Conservation (phyloP, 2,888 invertebrate species). For the Cloeon dipterum region DNA sequence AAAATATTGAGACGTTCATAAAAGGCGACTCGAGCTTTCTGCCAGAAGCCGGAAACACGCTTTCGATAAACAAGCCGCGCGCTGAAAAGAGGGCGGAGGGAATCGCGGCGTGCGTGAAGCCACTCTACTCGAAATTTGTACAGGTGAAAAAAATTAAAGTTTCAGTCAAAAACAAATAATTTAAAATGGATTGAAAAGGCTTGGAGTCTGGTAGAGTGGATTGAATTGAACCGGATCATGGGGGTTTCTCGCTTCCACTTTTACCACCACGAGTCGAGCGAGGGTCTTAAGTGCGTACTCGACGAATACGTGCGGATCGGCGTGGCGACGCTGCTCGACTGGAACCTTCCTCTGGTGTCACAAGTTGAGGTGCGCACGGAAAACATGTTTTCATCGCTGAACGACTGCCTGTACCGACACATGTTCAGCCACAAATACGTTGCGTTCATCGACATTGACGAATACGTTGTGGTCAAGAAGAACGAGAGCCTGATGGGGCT, state of each 20-base stretch:
- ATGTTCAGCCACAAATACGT: slow-evolving; percentile 15
- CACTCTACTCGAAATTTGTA: too few species aligned
- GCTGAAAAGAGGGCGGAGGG: too few species aligned
- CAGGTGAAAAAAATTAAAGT: too few species aligned
- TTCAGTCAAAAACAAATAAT: too few species aligned
- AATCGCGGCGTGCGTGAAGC: too few species aligned
- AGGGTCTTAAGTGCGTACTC: slow-evolving; percentile 17
- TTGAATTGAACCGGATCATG: slow-evolving; percentile 22
- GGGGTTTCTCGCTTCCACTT: slow-evolving; percentile 24
- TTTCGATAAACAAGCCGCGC: too few species aligned
- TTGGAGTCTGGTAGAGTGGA: slow-evolving; percentile 22
- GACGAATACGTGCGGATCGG: slow-evolving; percentile 15
- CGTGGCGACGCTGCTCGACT: slow-evolving; percentile 18
- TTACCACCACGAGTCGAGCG: slow-evolving; percentile 18
- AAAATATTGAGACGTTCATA: too few species aligned
- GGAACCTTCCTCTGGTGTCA: slow-evolving; percentile 16
- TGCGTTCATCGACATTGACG: slow-evolving; percentile 14
- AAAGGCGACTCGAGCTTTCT: too few species aligned
- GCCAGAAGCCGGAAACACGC: too few species aligned
- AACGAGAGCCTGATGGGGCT: slow-evolving; percentile 10
- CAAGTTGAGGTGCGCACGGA: slow-evolving; percentile 17
- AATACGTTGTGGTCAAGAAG: slow-evolving; percentile 13
- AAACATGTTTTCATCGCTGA: slow-evolving; percentile 14
- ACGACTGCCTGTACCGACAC: slow-evolving; percentile 15
- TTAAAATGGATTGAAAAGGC: slow-evolving; percentile 20